Evolutionary conservation across 1,140 invertebrate species (phyloP), one percentile per base, ranked within the genome.

Genomic region (Zaprionus kolodkinae): DNA sequence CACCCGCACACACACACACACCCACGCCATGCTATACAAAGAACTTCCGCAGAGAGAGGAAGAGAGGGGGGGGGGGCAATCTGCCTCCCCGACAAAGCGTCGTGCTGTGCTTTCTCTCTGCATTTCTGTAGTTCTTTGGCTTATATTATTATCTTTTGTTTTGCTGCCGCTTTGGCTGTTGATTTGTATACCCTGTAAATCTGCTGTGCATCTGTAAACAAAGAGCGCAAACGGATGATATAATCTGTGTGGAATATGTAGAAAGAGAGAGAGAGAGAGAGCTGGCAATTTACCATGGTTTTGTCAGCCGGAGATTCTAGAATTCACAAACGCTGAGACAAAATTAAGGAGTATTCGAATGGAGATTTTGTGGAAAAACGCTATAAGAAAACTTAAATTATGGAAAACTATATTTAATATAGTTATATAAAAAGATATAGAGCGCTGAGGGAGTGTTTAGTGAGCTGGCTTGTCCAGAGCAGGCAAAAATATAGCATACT

Each of bases 81-180:
- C 10, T 33, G 0, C 6, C 13, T 35, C 11, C 15, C 6, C 9
- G 50, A 15, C n/a, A 45, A 45, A 54, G 30, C 50, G 36, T 1
- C 52, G 15, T 40, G 54, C 40, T 57, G 40, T 70, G 48, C 65
- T 71, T 65, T 50, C 61, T 43, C 65, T 43, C 62, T 79, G 54
- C 64, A 55, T 75, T 78, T 40, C 45, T 65, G 45, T 40, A 64
- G 33, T 60, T 71, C 48, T 57, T 66, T 65, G 55, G 25, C 63
- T 60, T 52, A 75, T 69, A 78, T 71, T 78, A 71, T 82, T 78
- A 78, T 82, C 69, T 59, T 61, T 50, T 50, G 45, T 50, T 50
- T 50, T 50, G 45, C 50, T 54, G 27, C 50, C 13, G 25, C 48
- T 15, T 17, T 55, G 52, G 65, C 60, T 55, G 36, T 48, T 61